Base-by-base conservation (phyloP, 2,888 invertebrate genomes). In the Coleophora flavipennella region DNA sequence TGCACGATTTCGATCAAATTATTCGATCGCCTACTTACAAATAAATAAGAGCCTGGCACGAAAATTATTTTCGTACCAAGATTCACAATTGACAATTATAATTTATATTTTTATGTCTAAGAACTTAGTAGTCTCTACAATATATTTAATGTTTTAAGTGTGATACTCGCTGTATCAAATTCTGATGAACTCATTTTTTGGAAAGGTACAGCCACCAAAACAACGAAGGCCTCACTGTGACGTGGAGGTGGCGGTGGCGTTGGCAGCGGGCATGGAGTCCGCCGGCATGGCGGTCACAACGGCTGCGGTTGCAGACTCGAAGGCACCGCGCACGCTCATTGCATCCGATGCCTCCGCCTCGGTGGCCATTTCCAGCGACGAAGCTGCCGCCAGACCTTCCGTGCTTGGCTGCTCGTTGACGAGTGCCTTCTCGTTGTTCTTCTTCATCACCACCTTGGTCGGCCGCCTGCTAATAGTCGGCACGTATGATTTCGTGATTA, bases 161-260 rank as follows among this genome's bases (percentile, higher is more conserved):
- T 64, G 80, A 80, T 80, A 80, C 79, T 66, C 78, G 77, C 53
- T 58, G 76, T 78, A 76, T 62, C 62, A 77, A 80, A 80, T 80
- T 78, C 79, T 75, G 63, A 68, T 62, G 55, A 70, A 69, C 67
- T 73, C 79, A 77, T 74, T 69, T 77, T 73, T 61, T 62, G 41
- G n/a, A n/a, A n/a, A n/a, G 35, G 56, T 47, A 35, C 20, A 20
- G 6, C 6, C 6, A 20, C 20, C 6, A n/a, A n/a, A n/a, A n/a
- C n/a, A n/a, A n/a, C n/a, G n/a, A n/a, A n/a, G 20, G 20, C 20
- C 6, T 20, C 20, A 20, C 20, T 20, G 13, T 31, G n/a, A 11
- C n/a, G 35, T 33, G 10, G 34, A 6, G 13, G 35, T n/a, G n/a
- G n/a, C n/a, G n/a, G n/a, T n/a, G n/a, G n/a, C n/a, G n/a, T n/a